phyloP scores from a whole-genome alignment of 2,888 invertebrate species.

The Pristionchus exspectatus region DNA sequence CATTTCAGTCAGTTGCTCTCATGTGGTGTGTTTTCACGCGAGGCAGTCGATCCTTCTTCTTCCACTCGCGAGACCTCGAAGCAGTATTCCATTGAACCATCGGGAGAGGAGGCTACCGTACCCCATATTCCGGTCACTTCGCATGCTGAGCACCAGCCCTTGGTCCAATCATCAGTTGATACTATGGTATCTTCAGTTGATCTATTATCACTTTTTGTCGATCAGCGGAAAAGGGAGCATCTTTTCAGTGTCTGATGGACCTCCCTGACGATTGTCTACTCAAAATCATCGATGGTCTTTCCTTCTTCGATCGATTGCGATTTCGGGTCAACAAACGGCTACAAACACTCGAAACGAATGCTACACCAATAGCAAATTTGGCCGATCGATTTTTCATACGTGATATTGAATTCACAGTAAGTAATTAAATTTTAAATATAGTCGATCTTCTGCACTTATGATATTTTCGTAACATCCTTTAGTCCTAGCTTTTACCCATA shows the following conservation, averaged over 20 bases:
- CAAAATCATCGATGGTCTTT: neutral
- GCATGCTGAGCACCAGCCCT: too few species aligned
- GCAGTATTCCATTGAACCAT: too few species aligned
- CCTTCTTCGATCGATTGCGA: neutral
- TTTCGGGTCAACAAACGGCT: neutral
- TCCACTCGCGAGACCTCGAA: neutral
- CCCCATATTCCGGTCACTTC: too few species aligned
- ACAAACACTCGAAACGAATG: neutral
- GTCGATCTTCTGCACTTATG: too few species aligned
- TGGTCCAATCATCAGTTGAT: neutral
- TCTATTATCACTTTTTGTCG: neutral
- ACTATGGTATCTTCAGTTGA: neutral
- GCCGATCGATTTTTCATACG: too few species aligned
- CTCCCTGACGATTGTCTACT: conserved; percentile 22
- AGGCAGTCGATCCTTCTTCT: neutral
- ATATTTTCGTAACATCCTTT: too few species aligned
- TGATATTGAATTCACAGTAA: too few species aligned
- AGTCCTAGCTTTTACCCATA: too few species aligned
- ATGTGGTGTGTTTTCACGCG: neutral
- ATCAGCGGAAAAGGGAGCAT: too few species aligned
- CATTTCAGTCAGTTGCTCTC: neutral
- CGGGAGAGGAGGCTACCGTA: neutral
- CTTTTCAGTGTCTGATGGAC: neutral
- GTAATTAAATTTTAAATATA: too few species aligned
- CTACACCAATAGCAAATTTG: neutral